A percentile compares a stretch with the other conserved stretches of the same genome.
phyloP scores from a whole-genome alignment of 2,888 invertebrate species.

The Pelosia muscerda region DNA sequence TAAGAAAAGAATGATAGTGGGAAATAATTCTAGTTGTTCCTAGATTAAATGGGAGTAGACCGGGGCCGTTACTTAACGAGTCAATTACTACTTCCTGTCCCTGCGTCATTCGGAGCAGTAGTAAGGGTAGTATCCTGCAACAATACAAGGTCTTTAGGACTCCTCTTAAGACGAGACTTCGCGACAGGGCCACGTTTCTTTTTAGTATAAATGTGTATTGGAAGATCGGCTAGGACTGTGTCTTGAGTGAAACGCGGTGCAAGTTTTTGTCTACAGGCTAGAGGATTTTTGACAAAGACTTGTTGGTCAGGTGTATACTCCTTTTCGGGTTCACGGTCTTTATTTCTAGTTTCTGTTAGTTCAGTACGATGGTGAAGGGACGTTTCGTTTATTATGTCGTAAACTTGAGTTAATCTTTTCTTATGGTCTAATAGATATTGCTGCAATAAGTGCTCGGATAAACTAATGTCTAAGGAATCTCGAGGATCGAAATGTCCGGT shows the following conservation, averaged over 20 bases:
- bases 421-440: slow-evolving; percentile 35
- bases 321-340: slow-evolving; percentile 35
- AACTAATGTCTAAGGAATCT: no score
- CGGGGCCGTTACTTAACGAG: no score
- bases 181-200: slow-evolving; percentile 44
- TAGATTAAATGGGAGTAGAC: no score
- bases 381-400: slow-evolving; percentile 28
- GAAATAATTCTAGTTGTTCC: no score
- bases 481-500: slow-evolving; percentile 33
- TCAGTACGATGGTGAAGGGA: slow-evolving; percentile 12
- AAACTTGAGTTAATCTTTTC: slow-evolving; percentile 26
- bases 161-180: slow-evolving; percentile 38
- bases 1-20: no score
- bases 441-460: slow-evolving; percentile 29
- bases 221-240: slow-evolving; percentile 33
- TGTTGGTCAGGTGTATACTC: slow-evolving; percentile 36
- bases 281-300: slow-evolving; percentile 39
- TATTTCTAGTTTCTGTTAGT: slow-evolving; percentile 33
- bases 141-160: slow-evolving; percentile 41
- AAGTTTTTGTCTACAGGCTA: slow-evolving; percentile 42
- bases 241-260: slow-evolving; percentile 46
- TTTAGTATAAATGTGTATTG: slow-evolving; percentile 45
- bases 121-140: slow-evolving; percentile 41
- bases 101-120: background rate
- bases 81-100: background rate